Evolutionary conservation across 2,797 vertebrate genomes (phyloP), one percentile per base, ranked within the genome.

Genomic region (Apogon hyalosoma): DNA sequence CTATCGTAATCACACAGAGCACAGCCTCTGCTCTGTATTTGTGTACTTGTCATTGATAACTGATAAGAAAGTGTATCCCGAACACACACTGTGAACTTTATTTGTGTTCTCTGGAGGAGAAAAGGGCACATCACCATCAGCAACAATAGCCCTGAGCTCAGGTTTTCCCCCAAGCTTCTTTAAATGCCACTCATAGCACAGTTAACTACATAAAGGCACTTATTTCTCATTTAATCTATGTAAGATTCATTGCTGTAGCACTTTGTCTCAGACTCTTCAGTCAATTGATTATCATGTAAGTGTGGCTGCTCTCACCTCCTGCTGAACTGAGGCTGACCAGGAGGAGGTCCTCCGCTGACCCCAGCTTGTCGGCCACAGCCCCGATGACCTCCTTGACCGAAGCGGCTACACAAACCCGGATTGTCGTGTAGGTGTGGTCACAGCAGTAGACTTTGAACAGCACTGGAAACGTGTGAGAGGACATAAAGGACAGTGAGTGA

Each of bases 381-480:
- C 90, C 69, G 75, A 97, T 94, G 83, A 99, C 95, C 88, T 99
- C 98, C 78, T 94, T 95, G 89, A 98, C 98, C 0, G 96, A 96
- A 62, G 97, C 93, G 0, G 92, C 93, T 56, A 99, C 94, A 0
- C 94, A 94, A 47, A 96, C 96, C 5, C 98, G 94, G 68, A 99
- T 99, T 2, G 98, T 99, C 40, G 95, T 98, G 79, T 99, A 99
- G 56, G 98, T 98, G 87, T 98, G 97, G 91, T 99, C 98, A 60
- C 93, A 87, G 92, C 98, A 99, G 90, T 97, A 98, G 52, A 99
- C 97, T 92, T 99, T 99, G 82, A 99, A 97, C 40, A 99, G 92
- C 85, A 99, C 98, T 99, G 74, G 59, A 77, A 38, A 55, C 42
- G 63, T 72, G 69, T 82, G 70, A 71, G 16, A 76, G 18, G 6